Base-by-base conservation (phyloP, 2,113 vertebrate species). In the Rhea americana region DNA sequence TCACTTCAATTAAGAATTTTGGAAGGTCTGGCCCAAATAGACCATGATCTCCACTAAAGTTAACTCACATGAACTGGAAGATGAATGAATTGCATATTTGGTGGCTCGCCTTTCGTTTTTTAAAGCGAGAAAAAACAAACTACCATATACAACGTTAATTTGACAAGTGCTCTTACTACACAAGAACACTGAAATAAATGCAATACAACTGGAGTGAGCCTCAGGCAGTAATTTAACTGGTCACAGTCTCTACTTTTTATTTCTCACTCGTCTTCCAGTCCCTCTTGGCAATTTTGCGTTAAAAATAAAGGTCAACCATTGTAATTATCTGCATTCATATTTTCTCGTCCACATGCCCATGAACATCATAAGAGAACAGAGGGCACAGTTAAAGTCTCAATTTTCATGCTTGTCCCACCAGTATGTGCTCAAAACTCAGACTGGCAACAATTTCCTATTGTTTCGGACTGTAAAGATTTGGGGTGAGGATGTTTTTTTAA, bases 31-130 rank as follows among this genome's bases (percentile, higher is more conserved):
- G 5, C 55, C 32, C 65, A 61, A 22, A 51, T 22, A 32, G 35
- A 35, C 62, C 43, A 19, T 2, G 22, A 20, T 5, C 67, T 16
- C 51, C 74, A 47, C 3, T 25, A 28, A 28, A 7, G 19, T 4
- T 11, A 13, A 45, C 8, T 67, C 17, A 47, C 80, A 24, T 17
- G 25, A 8, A 17, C 19, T 4, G 4, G 10, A 22, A 5, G 8
- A 81, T 5, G 7, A n/a, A 17, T 2, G 1, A 45, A 15, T 48
- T 24, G 16, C 0, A 0, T 5, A 47, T 37, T n/a, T 1, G 0
- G 37, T 11, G 12, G n/a, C 51, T 87, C 51, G 5, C 32, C 67
- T 87, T 30, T 35, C 16, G 6, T 45, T 45, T 45, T 45, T 45
- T 45, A 16, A 58, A 76, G 37, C 37, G 50, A 39, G 66, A 48